A percentile compares a stretch with the other conserved stretches of the same genome.
Conservation (phyloP, 92 coral and sea anemone species). For the Epizoanthus illoricatus region DNA sequence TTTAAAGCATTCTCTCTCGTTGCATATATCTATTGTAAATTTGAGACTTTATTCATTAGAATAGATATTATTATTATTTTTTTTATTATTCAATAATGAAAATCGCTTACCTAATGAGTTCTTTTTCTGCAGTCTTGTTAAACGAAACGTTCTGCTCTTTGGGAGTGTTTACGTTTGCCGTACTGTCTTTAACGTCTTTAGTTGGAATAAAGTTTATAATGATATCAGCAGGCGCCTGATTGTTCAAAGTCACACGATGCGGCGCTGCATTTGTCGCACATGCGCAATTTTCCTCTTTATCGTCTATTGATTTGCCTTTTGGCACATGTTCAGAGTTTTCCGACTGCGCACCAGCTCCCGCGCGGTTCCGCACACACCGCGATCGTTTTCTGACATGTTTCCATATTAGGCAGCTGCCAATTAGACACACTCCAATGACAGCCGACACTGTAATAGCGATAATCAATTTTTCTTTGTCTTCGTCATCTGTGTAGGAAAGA, state of each 20-base stretch:
- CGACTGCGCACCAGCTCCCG: constrained; percentile 29
- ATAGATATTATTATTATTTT: not conserved
- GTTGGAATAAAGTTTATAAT: constrained; percentile 37
- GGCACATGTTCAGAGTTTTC: constrained; percentile 23
- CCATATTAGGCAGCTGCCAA: constrained; percentile 69
- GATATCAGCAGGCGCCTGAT: constrained; percentile 36
- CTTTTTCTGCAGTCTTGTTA: constrained; percentile 41
- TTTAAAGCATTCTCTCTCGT: too few relatives aligned
- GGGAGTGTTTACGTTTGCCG: constrained; percentile 29
- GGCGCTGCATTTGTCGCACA: constrained; percentile 40
- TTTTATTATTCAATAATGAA: not conserved
- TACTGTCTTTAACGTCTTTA: constrained; percentile 6
- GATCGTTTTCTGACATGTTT: constrained; percentile 63
- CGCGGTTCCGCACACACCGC: constrained; percentile 48
- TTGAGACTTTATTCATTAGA: too few relatives aligned
- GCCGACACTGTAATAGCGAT: constrained; percentile 48
- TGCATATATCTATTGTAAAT: too few relatives aligned
- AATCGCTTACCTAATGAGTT: constrained; percentile 27
- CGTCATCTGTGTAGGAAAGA: constrained; percentile 37
- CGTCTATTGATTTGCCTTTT: constrained; percentile 37
- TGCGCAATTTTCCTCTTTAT: constrained; percentile 24
- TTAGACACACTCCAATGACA: constrained; percentile 47
- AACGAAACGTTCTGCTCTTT: constrained; percentile 37
- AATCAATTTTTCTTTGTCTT: constrained; percentile 40
- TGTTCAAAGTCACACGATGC: constrained; percentile 35